Evolutionary conservation across 2,888 invertebrate species (phyloP).

Genomic region (Acanthosoma haemorrhoidale): DNA sequence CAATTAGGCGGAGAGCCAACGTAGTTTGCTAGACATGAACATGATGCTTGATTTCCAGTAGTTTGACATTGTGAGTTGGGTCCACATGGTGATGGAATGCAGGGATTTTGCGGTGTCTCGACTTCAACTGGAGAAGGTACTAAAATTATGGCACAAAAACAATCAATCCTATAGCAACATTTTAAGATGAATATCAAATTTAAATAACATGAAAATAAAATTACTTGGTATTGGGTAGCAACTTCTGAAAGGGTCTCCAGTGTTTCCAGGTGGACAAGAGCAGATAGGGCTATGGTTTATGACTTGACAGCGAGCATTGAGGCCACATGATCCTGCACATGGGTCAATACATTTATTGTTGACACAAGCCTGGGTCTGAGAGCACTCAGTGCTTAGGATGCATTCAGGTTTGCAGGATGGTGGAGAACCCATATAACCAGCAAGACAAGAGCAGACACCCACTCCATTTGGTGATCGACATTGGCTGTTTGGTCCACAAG

Average conservation of each 20-base stretch:
- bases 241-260: slow-evolving; percentile 60
- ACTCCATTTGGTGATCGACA: slow-evolving; percentile 55
- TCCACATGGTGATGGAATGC: slow-evolving; percentile 74
- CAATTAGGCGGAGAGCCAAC: slow-evolving; percentile 76
- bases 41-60: slow-evolving; percentile 59
- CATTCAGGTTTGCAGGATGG: slow-evolving; percentile 74
- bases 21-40: slow-evolving; percentile 70
- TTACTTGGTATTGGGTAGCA: slow-evolving; percentile 36
- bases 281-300: slow-evolving; percentile 77
- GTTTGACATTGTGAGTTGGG: slow-evolving; percentile 67
- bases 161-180: not conserved
- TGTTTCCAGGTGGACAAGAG: slow-evolving; percentile 64
- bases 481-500: slow-evolving; percentile 72
- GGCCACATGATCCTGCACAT: slow-evolving; percentile 69
- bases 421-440: slow-evolving; percentile 71
- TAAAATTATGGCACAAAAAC: slow-evolving; percentile 19
- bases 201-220: not conserved
- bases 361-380: slow-evolving; percentile 60
- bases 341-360: slow-evolving; percentile 67
- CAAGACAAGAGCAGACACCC: slow-evolving; percentile 68
- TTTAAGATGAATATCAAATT: not conserved
- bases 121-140: slow-evolving; percentile 43
- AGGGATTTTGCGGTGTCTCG: slow-evolving; percentile 49
- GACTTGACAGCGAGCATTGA: slow-evolving; percentile 74
- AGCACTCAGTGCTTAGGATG: slow-evolving; percentile 64